Evolutionary conservation across 2,888 invertebrate species (phyloP), one percentile per base, ranked within the genome.

Genomic region (Notodonta dromedarius): DNA sequence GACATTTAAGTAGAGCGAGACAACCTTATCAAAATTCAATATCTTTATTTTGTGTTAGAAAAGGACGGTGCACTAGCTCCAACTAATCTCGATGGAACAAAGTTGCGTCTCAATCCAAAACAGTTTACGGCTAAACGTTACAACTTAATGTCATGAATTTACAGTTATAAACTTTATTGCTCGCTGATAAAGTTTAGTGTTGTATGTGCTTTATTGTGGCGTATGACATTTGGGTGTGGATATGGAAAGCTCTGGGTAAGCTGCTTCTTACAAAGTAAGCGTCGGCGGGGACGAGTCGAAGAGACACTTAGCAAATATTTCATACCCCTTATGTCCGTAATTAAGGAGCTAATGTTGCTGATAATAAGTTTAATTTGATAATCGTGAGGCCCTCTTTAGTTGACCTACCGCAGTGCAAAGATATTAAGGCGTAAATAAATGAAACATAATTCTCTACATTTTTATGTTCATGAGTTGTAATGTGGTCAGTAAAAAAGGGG

Each of bases 11-110:
- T 67, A 84, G 87, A 88, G 78, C 84, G 86, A 87, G 85, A 85
- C 73, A 75, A 79, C 76, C 78, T 88, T 91, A 92, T 91, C 90
- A 84, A 87, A 87, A 88, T 89, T 89, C 90, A 88, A 91, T 91
- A 91, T 90, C 89, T 92, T 90, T 89, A 92, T 90, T 79, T 89
- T 85, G 86, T 81, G 86, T 83, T 84, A 83, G 89, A 89, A 86
- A 87, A 87, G 89, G 90, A 91, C 84, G 83, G 83, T 86, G 86
- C 82, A 86, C 84, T 85, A 83, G 82, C 79, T 86, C 78, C 80
- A 72, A 86, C 86, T 90, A 90, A 91, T 91, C 89, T 90, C 80
- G 85, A 87, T 83, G 83, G 77, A 87, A 92, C 91, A 91, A 89
- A 87, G 91, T 92, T 87, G 90, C 86, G 82, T 82, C 89, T 90